Conservation (phyloP, 2,113 vertebrate genomes). For the Dicentrarchus labrax region DNA sequence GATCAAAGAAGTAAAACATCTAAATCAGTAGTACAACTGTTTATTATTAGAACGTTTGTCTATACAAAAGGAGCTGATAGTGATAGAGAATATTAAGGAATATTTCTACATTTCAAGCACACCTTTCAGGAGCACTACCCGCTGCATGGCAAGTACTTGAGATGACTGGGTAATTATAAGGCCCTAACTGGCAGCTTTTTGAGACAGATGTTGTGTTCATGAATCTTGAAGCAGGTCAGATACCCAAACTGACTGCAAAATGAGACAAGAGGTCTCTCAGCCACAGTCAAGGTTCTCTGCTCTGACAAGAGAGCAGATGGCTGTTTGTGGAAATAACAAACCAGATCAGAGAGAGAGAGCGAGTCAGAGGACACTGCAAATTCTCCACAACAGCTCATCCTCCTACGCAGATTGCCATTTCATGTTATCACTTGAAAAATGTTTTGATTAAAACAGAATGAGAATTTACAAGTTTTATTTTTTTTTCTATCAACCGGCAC, state of each 20-base stretch:
- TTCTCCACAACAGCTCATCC: slow-evolving; percentile 44
- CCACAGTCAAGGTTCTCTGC: slow-evolving; percentile 74
- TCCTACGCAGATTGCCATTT: slow-evolving; percentile 56
- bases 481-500: slow-evolving; percentile 23
- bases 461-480: slow-evolving; percentile 5
- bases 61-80: not conserved
- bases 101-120: not conserved
- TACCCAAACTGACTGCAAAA: slow-evolving; percentile 72
- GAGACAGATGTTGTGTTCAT: slow-evolving; percentile 74
- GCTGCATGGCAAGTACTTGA: slow-evolving; percentile 17
- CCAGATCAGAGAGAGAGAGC: slow-evolving; percentile 59
- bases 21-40: not conserved
- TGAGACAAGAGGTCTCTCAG: slow-evolving; percentile 75
- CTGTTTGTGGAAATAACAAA: slow-evolving; percentile 72
- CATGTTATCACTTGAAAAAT: slow-evolving; percentile 45
- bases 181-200: slow-evolving; percentile 48
- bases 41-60: not conserved
- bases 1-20: not conserved
- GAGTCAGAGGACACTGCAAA: slow-evolving; percentile 43
- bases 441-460: slow-evolving; percentile 40
- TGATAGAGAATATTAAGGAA: slow-evolving; percentile 14
- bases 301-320: slow-evolving; percentile 79
- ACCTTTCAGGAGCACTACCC: not conserved
- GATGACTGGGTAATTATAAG: slow-evolving; percentile 44
- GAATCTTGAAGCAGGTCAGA: slow-evolving; percentile 69